Percentiles rank a stretch among this genome's conserved stretches.
phyloP scores from a whole-genome alignment of 2,888 invertebrate species.

The Nasonovia ribisnigri region DNA sequence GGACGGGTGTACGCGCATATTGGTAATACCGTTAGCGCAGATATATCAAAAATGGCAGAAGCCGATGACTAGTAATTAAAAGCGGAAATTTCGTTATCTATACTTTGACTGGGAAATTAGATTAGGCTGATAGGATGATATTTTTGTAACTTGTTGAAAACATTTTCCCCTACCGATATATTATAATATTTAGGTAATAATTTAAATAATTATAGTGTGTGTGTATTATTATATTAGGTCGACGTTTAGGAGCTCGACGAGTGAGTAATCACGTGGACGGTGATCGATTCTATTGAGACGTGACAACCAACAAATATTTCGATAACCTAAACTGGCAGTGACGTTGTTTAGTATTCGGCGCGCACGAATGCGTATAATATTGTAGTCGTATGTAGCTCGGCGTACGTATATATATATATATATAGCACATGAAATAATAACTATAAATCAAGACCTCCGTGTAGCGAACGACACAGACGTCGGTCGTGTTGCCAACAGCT shows the following conservation, averaged over 20 bases:
- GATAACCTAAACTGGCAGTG: background rate
- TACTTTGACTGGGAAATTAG: background rate
- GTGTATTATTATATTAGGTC: background rate
- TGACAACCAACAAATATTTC: background rate
- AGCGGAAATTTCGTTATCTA: background rate
- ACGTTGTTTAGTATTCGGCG: background rate
- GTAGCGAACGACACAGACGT: background rate
- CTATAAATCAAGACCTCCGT: constrained; percentile 5
- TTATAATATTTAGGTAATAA: too few relatives aligned
- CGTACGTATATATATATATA: background rate
- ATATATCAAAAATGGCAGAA: background rate
- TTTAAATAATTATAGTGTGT: background rate
- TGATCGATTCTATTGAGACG: too few relatives aligned
- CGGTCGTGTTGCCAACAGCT: background rate
- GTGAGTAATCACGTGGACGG: background rate
- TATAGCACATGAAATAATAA: background rate
- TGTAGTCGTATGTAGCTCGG: background rate
- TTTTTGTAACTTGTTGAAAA: background rate
- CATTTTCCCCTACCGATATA: background rate
- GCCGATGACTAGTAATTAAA: background rate
- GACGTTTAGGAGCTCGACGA: background rate
- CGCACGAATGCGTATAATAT: background rate
- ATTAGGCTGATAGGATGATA: background rate
- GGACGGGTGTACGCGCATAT: too few relatives aligned
- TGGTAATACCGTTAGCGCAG: background rate